Base-by-base conservation (phyloP, 2,113 vertebrate species). In the Thymallus thymallus region DNA sequence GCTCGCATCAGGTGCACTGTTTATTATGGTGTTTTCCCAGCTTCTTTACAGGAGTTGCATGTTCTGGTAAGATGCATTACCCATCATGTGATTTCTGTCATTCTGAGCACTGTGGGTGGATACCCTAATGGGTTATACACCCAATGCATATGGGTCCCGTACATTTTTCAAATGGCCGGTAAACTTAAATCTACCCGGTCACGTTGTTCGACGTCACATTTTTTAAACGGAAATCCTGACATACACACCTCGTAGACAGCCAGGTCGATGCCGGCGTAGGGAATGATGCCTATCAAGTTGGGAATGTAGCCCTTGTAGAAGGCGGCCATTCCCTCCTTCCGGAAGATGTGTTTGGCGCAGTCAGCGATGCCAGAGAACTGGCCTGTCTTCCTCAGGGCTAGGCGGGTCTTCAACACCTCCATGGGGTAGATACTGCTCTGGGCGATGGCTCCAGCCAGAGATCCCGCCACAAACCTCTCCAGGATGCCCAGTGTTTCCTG, bases 401-500 rank as follows among this genome's bases (percentile, higher is more conserved):
- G 92, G 1, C 96, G 91, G 4, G 96, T 98, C 93, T 99, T 99
- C 82, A 99, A 88, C 46, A 99, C 97, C 95, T 98, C 97, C 97
- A 98, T 98, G 0, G 96, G 97, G 82, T 99, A 99, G 88, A 98
- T 99, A 90, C 95, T 98, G 91, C 96, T 99, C 89, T 99, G 97
- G 1, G 97, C 94, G 3, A 97, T 95, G 4, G 89, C 94, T 60
- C 97, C 97, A 0, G 97, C 97, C 83, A 98, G 84, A 61, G 96
- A 98, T 0, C 97, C 97, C 0, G 97, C 95, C 14, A 98, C 85
- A 0, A 99, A 88, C 30, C 97, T 87, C 90, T 99, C 96, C 0
- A 92, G 77, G 71, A 98, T 98, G 76, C 96, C 93, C 86, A 99
- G 73, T 0, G 95, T 95, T 71, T 98, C 95, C 84, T 96, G 96